phyloP scores from a whole-genome alignment of 2,888 invertebrate species.

The Perizoma affinitatum region DNA sequence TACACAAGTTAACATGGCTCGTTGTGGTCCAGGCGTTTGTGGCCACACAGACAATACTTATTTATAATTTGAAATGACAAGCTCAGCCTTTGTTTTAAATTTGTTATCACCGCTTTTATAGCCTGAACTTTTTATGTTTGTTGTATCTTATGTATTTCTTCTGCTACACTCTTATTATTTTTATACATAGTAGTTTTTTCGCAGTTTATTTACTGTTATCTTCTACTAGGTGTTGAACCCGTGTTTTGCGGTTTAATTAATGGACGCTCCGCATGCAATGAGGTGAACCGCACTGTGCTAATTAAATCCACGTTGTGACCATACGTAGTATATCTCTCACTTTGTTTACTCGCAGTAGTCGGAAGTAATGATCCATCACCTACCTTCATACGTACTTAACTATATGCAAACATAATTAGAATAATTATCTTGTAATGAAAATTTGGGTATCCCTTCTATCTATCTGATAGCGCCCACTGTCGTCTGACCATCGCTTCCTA shows the following conservation, averaged over 20 bases:
- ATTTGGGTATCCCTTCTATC: no score
- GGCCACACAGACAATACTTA: slow-evolving; percentile 9
- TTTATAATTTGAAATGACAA: slow-evolving; percentile 17
- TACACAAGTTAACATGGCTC: slow-evolving; percentile 11
- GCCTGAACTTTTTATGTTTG: background rate
- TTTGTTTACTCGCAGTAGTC: slow-evolving; percentile 13
- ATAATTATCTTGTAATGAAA: no score
- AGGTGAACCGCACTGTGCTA: slow-evolving; percentile 15
- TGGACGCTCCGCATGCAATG: slow-evolving; percentile 18
- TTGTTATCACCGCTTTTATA: slow-evolving; percentile 11
- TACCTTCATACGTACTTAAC: no score
- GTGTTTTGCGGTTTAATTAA: slow-evolving; percentile 13
- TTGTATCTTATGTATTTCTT: slow-evolving; percentile 2
- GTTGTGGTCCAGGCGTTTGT: slow-evolving; percentile 7
- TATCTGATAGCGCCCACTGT: no score
- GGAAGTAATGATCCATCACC: slow-evolving; percentile 5
- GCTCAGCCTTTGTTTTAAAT: background rate
- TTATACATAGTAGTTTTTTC: background rate
- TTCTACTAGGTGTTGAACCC: slow-evolving; percentile 12
- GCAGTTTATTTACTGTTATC: slow-evolving; percentile 2
- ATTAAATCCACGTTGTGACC: slow-evolving; percentile 23
- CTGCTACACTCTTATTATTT: background rate
- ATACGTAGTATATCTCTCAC: slow-evolving; percentile 6
- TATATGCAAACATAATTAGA: no score
- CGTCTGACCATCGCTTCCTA: no score